Base-by-base conservation (phyloP, 1,140 invertebrate genomes). In the Aphaenogaster rudis region DNA sequence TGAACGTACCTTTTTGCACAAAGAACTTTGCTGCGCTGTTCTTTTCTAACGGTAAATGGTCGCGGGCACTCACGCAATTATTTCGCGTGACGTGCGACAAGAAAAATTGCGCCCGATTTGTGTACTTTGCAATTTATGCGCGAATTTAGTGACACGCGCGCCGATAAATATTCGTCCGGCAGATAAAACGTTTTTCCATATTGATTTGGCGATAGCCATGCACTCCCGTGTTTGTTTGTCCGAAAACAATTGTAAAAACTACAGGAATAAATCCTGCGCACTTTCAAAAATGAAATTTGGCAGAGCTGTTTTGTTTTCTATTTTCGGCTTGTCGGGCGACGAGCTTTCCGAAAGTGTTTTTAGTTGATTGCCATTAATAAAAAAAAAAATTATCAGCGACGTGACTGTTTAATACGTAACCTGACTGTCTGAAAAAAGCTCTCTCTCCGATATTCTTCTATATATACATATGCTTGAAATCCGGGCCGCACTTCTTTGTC, bases 81-180 rank as follows among this genome's bases (percentile, higher is more conserved):
- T 81, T 81, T 71, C 50, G 66, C 66, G 50, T 81, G 79, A 81
- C 79, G 79, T 71, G 66, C 79, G 50, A 81, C 79, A 81, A 81
- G 79, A 81, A 81, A 81, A 72, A 81, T 81, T 72, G 79, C 79
- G 21, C 50, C 66, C 79, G 64, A 81, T 81, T 81, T 81, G 79
- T 81, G 79, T 81, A 57, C 66, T 81, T 81, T 81, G 66, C 79
- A 81, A 81, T 81, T 81, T 81, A 81, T 81, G 79, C 79, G 79
- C 79, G 79, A 81, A 81, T 81, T 81, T 79, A 81, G 79, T 72
- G 64, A 72, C 64, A 48, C 66, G 50, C 79, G 36, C 33, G 0
- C 66, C 79, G 79, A 81, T 81, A 81, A 81, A 72, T 72, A 81
- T 81, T 72, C 79, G 52, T 57, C 21, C 36, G 50, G 21, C 15